Evolutionary conservation across 2,797 vertebrate species (phyloP).

Genomic region (Brachyalestes nurse): DNA sequence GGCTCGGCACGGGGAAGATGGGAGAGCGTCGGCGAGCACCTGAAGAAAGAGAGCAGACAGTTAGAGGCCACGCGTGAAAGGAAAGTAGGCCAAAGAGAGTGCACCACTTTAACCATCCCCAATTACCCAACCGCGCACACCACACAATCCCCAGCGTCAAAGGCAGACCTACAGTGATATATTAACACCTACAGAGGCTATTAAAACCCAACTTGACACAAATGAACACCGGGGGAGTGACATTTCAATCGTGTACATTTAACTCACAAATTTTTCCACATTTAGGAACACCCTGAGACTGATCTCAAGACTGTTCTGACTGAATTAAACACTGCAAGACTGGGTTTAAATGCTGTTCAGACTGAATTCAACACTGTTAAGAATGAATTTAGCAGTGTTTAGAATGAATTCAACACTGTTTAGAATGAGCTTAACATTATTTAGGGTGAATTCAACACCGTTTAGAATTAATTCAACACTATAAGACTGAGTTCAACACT

Average conservation of each 20-base stretch:
- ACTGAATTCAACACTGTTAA: not conserved
- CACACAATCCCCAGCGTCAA: not conserved
- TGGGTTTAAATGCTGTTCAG: no score
- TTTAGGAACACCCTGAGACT: no score
- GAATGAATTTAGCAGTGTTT: not conserved
- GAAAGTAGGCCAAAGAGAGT: slow-evolving; percentile 14
- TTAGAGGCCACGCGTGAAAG: not conserved
- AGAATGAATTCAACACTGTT: not conserved
- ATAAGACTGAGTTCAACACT: not conserved
- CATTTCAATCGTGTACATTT: no score
- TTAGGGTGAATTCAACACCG: not conserved
- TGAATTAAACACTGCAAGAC: no score
- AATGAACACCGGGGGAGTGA: not conserved
- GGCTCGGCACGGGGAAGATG: slow-evolving; percentile 47
- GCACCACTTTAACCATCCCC: not conserved
- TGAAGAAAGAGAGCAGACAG: slow-evolving; percentile 35
- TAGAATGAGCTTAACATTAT: not conserved
- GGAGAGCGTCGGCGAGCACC: slow-evolving; percentile 43
- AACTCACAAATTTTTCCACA: no score
- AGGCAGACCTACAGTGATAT: not conserved
- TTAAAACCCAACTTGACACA: not conserved
- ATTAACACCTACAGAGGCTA: not conserved
- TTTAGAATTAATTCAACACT: not conserved
- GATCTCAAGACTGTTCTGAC: no score
- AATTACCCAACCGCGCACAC: not conserved